phyloP scores from a whole-genome alignment of 1,140 invertebrate species.

The Antheraea mylitta region DNA sequence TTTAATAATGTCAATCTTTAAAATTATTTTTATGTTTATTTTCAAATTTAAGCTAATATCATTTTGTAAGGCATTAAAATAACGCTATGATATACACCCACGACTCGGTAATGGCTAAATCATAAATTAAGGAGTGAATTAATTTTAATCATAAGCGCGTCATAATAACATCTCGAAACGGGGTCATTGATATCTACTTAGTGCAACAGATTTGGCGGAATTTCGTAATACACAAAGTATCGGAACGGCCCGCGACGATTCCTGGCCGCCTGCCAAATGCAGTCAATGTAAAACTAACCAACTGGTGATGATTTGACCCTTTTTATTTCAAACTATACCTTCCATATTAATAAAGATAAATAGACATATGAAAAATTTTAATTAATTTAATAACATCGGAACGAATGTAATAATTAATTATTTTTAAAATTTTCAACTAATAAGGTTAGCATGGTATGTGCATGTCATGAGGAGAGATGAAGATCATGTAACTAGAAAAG shows the following conservation, averaged over 20 bases:
- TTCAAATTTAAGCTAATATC: neutral
- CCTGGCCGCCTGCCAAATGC: constrained; percentile 58
- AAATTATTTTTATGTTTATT: neutral
- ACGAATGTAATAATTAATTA: no score
- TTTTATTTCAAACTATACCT: constrained; percentile 20
- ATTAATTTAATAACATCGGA: neutral
- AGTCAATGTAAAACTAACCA: constrained; percentile 39
- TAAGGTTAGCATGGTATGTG: no score
- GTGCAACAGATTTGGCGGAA: constrained; percentile 74
- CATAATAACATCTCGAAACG: constrained; percentile 47
- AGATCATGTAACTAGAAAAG: no score
- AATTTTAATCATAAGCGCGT: constrained; percentile 46
- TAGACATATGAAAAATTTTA: neutral
- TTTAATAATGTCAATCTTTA: neutral
- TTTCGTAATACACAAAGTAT: constrained; percentile 75
- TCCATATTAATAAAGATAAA: neutral
- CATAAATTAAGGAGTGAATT: neutral
- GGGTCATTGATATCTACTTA: constrained; percentile 51
- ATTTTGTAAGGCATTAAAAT: neutral
- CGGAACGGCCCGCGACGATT: constrained; percentile 33
- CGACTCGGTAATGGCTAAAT: neutral
- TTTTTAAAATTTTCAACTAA: no score
- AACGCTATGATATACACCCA: neutral
- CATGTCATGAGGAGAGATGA: no score
- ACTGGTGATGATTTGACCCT: constrained; percentile 38